Evolutionary conservation across 2,113 vertebrate genomes (phyloP).

Genomic region (Cephalopterus ornatus): DNA sequence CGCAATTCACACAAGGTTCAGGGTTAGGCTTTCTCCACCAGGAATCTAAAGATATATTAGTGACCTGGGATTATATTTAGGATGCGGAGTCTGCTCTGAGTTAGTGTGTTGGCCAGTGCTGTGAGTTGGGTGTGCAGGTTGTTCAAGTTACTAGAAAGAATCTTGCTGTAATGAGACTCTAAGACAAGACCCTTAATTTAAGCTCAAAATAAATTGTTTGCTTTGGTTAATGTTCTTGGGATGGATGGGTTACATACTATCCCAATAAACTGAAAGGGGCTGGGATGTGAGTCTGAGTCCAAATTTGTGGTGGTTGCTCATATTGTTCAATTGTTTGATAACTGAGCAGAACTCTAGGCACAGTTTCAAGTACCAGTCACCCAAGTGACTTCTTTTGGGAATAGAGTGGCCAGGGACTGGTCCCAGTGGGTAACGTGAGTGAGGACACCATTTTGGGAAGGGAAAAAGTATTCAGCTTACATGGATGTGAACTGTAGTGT

Average conservation of each 20-base stretch:
- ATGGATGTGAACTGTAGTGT: background rate
- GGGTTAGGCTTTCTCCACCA: background rate
- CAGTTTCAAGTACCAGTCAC: background rate
- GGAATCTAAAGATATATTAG: background rate
- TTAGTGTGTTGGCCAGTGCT: background rate
- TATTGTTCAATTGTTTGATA: background rate
- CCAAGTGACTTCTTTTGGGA: background rate
- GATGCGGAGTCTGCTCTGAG: background rate
- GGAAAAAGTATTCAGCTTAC: background rate
- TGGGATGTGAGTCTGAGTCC: background rate
- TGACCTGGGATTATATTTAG: background rate
- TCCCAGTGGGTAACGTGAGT: background rate
- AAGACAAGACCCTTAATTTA: background rate
- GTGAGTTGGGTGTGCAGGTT: background rate
- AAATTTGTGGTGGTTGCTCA: background rate
- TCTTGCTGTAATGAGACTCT: background rate
- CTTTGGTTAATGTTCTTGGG: background rate
- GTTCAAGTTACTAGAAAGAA: background rate
- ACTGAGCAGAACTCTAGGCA: background rate
- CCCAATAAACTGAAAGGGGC: background rate
- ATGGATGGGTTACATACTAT: background rate
- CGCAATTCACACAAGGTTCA: background rate
- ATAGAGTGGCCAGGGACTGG: background rate
- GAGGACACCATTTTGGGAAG: background rate
- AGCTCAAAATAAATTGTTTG: background rate